Conservation (phyloP, 2,888 invertebrate species). For the Magallana nippona region DNA sequence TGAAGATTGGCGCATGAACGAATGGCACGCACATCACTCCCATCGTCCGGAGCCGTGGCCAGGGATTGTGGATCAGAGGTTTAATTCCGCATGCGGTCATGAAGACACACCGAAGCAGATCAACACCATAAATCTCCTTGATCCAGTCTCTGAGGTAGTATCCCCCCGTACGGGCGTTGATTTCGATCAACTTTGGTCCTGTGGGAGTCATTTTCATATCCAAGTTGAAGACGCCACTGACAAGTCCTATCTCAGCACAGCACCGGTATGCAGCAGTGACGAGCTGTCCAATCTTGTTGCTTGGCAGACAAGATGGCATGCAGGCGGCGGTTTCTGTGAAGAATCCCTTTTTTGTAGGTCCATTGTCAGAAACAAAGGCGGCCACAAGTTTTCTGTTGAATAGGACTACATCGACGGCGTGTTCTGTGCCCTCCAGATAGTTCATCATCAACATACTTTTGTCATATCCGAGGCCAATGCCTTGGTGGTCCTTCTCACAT, state of each 20-base stretch:
- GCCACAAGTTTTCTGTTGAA: constrained; percentile 62
- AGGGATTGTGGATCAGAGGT: constrained; percentile 50
- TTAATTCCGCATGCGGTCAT: constrained; percentile 53
- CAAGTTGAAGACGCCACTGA: constrained; percentile 63
- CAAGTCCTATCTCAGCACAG: constrained; percentile 61
- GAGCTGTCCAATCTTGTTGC: constrained; percentile 56
- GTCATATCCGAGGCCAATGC: constrained; percentile 63
- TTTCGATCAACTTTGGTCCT: constrained; percentile 67
- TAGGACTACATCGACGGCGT: constrained; percentile 66
- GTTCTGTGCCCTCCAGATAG: constrained; percentile 61
- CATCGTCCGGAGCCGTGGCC: constrained; percentile 50
- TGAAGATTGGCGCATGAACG: constrained; percentile 47
- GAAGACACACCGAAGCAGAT: constrained; percentile 40
- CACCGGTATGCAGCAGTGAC: constrained; percentile 60
- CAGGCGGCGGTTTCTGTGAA: constrained; percentile 63
- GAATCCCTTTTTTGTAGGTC: constrained; percentile 58
- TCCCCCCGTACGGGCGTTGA: constrained; percentile 68
- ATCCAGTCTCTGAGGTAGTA: constrained; percentile 65
- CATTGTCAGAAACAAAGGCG: constrained; percentile 69
- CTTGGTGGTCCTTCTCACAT: constrained; percentile 57
- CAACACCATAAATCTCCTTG: constrained; percentile 46
- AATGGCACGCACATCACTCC: constrained; percentile 60
- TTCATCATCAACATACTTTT: constrained; percentile 63
- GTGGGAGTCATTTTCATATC: constrained; percentile 63
- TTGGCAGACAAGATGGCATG: constrained; percentile 61